Conservation (phyloP, 2,888 invertebrate species). For the Pristionchus exspectatus region DNA sequence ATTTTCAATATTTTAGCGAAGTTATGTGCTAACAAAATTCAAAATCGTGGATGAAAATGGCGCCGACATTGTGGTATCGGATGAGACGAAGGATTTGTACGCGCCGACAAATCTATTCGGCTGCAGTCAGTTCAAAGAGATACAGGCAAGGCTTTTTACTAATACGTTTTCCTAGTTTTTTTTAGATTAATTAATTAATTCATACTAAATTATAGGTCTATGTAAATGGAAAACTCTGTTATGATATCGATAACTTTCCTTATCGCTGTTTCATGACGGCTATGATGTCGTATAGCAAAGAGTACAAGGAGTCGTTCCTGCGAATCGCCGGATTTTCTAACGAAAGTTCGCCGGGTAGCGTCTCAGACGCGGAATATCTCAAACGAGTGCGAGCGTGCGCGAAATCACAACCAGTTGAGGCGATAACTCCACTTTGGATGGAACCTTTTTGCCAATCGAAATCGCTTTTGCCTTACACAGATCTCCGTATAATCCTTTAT, state of each 20-base stretch:
- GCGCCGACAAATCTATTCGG: constrained; percentile 23
- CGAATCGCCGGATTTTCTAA: background rate
- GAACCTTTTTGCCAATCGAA: background rate
- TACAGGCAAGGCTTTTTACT: too few species aligned
- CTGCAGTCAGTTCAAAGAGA: background rate
- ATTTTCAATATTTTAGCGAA: too few species aligned
- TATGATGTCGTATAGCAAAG: background rate
- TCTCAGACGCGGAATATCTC: background rate
- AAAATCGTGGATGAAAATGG: constrained; percentile 25
- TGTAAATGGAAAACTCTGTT: background rate
- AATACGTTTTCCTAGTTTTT: too few species aligned
- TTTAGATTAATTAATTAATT: too few species aligned
- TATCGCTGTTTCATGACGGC: background rate
- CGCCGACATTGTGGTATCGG: too few species aligned
- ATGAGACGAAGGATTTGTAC: background rate
- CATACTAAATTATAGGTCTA: too few species aligned
- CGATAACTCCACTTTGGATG: background rate
- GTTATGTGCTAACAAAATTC: background rate
- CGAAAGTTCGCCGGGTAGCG: background rate
- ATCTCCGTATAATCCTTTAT: background rate
- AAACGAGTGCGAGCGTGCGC: background rate
- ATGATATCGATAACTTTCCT: background rate
- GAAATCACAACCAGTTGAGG: background rate
- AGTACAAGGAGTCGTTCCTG: background rate
- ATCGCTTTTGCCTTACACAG: background rate